Evolutionary conservation across 2,888 invertebrate species (phyloP).

Genomic region (Digitonthophagus gazella): DNA sequence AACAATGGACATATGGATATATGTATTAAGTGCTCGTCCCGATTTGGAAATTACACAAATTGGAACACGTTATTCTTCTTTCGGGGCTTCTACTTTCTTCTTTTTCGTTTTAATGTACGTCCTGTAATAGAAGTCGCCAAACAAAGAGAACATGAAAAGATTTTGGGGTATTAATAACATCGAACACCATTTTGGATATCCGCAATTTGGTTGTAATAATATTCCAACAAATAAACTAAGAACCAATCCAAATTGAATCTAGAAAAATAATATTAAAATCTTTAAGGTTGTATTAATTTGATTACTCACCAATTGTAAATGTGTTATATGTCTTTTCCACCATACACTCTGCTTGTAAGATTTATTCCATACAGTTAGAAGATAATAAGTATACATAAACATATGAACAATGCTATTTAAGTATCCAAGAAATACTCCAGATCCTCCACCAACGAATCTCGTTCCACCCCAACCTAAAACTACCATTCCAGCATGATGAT

Average conservation of each 20-base stretch:
- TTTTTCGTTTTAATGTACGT: conserved; percentile 52
- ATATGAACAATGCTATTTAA: conserved; percentile 75
- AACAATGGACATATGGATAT: too few relatives aligned
- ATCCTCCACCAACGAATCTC: conserved; percentile 68
- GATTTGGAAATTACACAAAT: too few relatives aligned
- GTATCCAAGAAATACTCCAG: conserved; percentile 62
- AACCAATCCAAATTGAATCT: conserved; percentile 30
- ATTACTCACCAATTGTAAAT: conserved; percentile 70
- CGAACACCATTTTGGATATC: conserved; percentile 57
- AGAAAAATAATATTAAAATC: conserved; percentile 19
- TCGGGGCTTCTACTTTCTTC: conserved; percentile 6
- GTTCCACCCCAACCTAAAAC: conserved; percentile 61
- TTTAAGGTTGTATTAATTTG: not conserved
- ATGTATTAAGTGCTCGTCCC: too few relatives aligned
- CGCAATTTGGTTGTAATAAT: conserved; percentile 51
- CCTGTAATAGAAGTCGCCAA: conserved; percentile 66
- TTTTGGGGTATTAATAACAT: conserved; percentile 64
- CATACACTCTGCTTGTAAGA: conserved; percentile 65
- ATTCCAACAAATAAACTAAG: conserved; percentile 25
- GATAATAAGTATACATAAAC: conserved; percentile 82
- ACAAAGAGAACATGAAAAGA: conserved; percentile 64
- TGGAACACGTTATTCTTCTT: too few relatives aligned
- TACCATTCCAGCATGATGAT: conserved; percentile 84
- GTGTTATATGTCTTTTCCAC: conserved; percentile 84
- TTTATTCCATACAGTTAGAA: conserved; percentile 70